Evolutionary conservation across 1,140 invertebrate genomes (phyloP), one percentile per base, ranked within the genome.

Genomic region (Mycetomoellerius zeteki): DNA sequence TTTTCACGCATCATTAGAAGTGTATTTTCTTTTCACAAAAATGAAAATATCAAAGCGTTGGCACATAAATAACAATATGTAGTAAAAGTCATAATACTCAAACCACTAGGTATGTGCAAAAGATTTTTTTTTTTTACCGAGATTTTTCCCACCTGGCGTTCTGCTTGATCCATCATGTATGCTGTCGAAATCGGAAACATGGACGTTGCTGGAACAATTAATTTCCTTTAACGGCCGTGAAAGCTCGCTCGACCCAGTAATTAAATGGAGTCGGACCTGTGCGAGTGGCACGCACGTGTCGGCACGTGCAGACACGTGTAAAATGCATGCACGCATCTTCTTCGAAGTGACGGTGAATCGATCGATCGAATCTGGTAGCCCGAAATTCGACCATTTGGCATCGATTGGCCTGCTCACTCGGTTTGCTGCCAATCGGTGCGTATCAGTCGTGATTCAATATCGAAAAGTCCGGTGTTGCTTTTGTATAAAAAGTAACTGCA

Each of bases 201-300:
- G 54, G 54, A 84, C 69, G 80, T 75, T 72, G 69, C 37, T 14
- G 56, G 7, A 27, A 69, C 67, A 84, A 84, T 84, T 84, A 84
- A 84, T 84, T 75, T 84, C 80, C 37, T 84, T 84, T 75, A 84
- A 84, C 80, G 54, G 69, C 24, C 54, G 69, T 84, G 56, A 84
- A 84, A 84, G 80, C 80, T 62, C 80, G 80, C 80, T 75, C 37
- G 69, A 37, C 5, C 19, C 80, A 21, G 54, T 84, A 75, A 75
- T 84, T 84, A 84, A 84, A 75, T 75, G n/a, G 54, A 75, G 37
- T 73, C 47, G 52, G 67, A 33, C 19, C 54, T 24, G 30, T 71
- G 78, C 80, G 80, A 82, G 80, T 60, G 67, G 80, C 37, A 58
- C 80, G 69, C 80, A 60, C 69, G 62, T 60, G 80, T 75, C 30